phyloP scores from a whole-genome alignment of 1,140 invertebrate genomes.

The Thrips palmi region DNA sequence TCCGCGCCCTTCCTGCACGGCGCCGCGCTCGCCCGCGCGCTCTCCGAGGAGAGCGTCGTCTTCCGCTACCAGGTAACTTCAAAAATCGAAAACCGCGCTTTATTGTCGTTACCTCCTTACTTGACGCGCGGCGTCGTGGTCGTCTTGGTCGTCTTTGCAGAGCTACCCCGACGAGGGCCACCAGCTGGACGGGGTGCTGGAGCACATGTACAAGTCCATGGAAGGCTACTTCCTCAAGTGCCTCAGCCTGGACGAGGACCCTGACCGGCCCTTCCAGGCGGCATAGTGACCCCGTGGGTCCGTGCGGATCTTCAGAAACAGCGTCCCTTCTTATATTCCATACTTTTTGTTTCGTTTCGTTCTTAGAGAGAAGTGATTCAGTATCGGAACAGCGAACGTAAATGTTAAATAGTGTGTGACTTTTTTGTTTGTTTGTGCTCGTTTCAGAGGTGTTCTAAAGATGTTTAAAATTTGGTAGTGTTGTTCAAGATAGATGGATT shows the following conservation, averaged over 20 bases:
- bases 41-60: constrained; percentile 67
- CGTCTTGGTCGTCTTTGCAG: constrained; percentile 26
- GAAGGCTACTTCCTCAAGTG: constrained; percentile 68
- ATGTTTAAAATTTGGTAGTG: too few species aligned
- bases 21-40: constrained; percentile 66
- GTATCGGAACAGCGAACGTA: too few species aligned
- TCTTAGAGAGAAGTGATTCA: too few species aligned
- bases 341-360: too few species aligned
- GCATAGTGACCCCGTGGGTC: too few species aligned
- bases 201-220: constrained; percentile 70
- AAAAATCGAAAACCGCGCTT: neutral
- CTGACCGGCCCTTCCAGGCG: constrained; percentile 29
- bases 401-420: too few species aligned
- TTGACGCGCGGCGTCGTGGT: neutral
- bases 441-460: too few species aligned
- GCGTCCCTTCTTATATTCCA: too few species aligned
- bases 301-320: too few species aligned
- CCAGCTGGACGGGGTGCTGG: constrained; percentile 50
- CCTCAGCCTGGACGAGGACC: constrained; percentile 60
- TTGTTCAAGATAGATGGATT: too few species aligned
- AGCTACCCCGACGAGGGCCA: constrained; percentile 71
- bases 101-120: neutral
- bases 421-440: too few species aligned
- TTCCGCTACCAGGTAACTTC: constrained; percentile 71
- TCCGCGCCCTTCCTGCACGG: constrained; percentile 85